Evolutionary conservation across 1,140 invertebrate species (phyloP), one percentile per base, ranked within the genome.

Genomic region (Ceratina calcarata): DNA sequence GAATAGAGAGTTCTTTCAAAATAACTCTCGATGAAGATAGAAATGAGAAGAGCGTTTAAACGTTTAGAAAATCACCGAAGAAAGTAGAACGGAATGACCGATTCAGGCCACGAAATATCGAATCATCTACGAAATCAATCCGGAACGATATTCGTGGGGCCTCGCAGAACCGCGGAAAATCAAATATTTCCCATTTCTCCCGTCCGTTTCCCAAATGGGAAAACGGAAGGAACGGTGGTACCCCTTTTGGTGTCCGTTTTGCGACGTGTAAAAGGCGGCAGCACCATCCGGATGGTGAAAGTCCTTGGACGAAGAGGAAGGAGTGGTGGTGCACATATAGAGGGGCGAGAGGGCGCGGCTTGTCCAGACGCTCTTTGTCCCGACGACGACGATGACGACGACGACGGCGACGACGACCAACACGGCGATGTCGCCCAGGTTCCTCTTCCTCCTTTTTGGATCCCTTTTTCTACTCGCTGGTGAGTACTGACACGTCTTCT

Each of bases 261-360:
- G 2, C 60, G 58, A 65, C 78, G 37, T 13, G 60, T 80, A 80
- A 64, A 86, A 90, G 92, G 78, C 91, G 91, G 91, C 92, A 93
- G 91, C 92, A 93, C 90, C 78, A 80, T 87, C 77, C 91, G 87
- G 91, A 89, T 89, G 89, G 92, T 92, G 92, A 93, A 93, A 92
- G 92, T 92, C 86, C 77, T 89, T 66, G 66, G 82, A 83, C 84
- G 85, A 87, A 87, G 84, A 88, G 88, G 87, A 90, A 90, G 90
- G 91, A 92, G 91, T 90, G 90, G 90, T 89, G 90, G 92, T 89
- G 86, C 87, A 90, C 91, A 93, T 93, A 93, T 93, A 93, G 92
- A 92, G 91, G 91, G 91, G 88, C 89, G 90, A 93, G 92, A 93
- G 92, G 92, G 92, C 91, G 92, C 92, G 92, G 90, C 92, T 93